Evolutionary conservation across 2,888 invertebrate species (phyloP).

Genomic region (Cantharis rufa): DNA sequence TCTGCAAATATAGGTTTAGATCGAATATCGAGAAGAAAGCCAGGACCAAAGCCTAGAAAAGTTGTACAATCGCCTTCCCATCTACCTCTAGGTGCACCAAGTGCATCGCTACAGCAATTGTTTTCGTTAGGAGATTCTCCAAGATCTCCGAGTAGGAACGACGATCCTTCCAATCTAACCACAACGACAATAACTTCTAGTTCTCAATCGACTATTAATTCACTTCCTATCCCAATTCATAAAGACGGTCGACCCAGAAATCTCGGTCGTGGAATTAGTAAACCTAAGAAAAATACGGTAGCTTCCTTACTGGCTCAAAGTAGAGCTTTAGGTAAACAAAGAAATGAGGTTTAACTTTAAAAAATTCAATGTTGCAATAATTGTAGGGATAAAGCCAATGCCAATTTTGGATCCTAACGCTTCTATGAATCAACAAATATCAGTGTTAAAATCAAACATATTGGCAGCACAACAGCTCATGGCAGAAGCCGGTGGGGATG

Average conservation of each 20-base stretch:
- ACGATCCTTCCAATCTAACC: conserved; percentile 37
- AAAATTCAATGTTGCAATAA: background rate
- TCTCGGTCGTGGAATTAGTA: conserved; percentile 83
- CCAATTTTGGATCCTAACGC: conserved; percentile 61
- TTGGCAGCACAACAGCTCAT: conserved; percentile 71
- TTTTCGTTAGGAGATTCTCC: conserved; percentile 65
- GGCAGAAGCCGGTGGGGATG: conserved; percentile 54
- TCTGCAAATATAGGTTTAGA: conserved; percentile 57
- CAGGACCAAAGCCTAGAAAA: conserved; percentile 70
- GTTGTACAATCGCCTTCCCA: conserved; percentile 58
- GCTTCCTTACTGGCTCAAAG: conserved; percentile 87
- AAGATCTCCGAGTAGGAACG: conserved; percentile 60
- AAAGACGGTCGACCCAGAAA: conserved; percentile 83
- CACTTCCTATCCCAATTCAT: conserved; percentile 43
- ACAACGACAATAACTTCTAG: conserved; percentile 37
- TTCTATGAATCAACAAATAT: conserved; percentile 63
- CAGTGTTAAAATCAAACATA: conserved; percentile 61
- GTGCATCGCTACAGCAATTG: conserved; percentile 60
- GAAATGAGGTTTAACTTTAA: background rate
- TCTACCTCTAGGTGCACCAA: conserved; percentile 58
- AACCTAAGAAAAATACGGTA: conserved; percentile 91
- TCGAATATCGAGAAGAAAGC: conserved; percentile 73
- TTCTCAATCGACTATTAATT: conserved; percentile 33
- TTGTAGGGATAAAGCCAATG: conserved; percentile 70
- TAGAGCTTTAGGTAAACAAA: conserved; percentile 68